Conservation (phyloP, 2,113 vertebrate species). For the Synodontis membranacea region DNA sequence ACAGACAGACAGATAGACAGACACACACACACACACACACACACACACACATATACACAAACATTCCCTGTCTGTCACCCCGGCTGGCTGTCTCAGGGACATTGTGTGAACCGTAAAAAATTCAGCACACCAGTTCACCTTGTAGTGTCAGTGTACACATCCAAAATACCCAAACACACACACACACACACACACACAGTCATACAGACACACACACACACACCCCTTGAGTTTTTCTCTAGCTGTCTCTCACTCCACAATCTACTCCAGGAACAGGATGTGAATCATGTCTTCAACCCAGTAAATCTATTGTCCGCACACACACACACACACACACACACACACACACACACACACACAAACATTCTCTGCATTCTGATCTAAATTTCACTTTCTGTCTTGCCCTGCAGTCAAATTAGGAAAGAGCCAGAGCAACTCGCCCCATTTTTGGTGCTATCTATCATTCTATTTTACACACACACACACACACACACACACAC, state of each 20-base stretch:
- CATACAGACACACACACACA: too few species aligned
- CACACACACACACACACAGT: too few species aligned
- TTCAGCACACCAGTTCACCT: background rate
- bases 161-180: background rate
- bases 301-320: background rate
- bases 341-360: background rate
- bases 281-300: background rate
- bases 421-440: background rate
- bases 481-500: slow-evolving; percentile 38
- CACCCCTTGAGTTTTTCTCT: too few species aligned
- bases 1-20: background rate
- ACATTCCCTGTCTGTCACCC: background rate
- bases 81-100: background rate
- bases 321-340: background rate
- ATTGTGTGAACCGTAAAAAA: background rate
- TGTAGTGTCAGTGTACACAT: slow-evolving; percentile 4
- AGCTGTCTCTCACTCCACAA: background rate
- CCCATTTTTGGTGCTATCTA: slow-evolving; percentile 3
- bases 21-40: background rate
- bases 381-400: slow-evolving; percentile 7
- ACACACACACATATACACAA: background rate
- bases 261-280: background rate
- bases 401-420: background rate
- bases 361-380: background rate
- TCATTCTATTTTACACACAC: slow-evolving; percentile 6